These are phyloP conservation scores for Sisyra nigra DNA, from an alignment of 2,888 invertebrate genomes.

Conservation along the genomic window DNA sequence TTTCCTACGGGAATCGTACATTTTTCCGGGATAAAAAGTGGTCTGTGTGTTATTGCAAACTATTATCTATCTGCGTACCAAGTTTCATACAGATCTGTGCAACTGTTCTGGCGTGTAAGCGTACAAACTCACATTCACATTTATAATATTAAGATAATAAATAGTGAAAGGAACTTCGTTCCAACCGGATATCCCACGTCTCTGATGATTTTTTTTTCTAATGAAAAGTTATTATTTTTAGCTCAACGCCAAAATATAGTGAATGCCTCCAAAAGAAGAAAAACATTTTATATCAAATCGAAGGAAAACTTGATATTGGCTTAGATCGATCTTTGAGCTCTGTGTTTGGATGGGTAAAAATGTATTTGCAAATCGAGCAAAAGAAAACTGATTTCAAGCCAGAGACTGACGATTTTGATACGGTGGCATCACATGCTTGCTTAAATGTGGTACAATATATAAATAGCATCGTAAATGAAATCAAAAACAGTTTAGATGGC, in stretches of 20 bases:
- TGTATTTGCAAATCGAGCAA: constrained; percentile 82
- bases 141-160: no score
- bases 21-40: no score
- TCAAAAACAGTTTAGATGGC: constrained; percentile 74
- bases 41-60: no score
- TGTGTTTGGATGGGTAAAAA: constrained; percentile 79
- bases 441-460: constrained; percentile 69
- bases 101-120: no score
- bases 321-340: constrained; percentile 75
- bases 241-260: constrained; percentile 75
- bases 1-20: no score
- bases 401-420: constrained; percentile 67
- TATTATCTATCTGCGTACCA: no score
- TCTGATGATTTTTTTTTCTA: no score
- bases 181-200: no score
- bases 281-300: constrained; percentile 70
- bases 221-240: no score
- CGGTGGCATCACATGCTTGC: constrained; percentile 75
- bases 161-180: no score
- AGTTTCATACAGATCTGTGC: no score
- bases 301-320: constrained; percentile 80
- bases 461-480: constrained; percentile 56
- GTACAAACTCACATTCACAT: no score
- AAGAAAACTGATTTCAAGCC: constrained; percentile 89
- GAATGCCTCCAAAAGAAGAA: constrained; percentile 80